Percentiles rank a stretch among this genome's conserved stretches.
Evolutionary conservation across 2,888 invertebrate genomes (phyloP).

Genomic region (Platycnemis pennipes): DNA sequence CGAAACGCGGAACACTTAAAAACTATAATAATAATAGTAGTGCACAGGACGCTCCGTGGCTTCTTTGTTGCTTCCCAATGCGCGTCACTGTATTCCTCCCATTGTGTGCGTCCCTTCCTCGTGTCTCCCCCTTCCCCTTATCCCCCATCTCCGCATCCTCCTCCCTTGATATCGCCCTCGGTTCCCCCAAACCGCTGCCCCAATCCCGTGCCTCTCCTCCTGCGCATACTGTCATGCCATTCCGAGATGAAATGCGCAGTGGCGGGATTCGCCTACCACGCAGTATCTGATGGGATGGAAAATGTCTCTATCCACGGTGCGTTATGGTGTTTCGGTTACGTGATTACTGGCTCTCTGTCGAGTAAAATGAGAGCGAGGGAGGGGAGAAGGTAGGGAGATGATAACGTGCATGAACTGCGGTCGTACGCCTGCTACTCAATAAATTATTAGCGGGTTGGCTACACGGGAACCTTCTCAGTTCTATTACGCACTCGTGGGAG

Average conservation of each 20-base stretch:
- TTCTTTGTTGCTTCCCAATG: neutral
- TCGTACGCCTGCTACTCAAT: slow-evolving; percentile 55
- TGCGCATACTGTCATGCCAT: slow-evolving; percentile 48
- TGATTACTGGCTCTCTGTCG: slow-evolving; percentile 38
- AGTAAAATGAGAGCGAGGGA: slow-evolving; percentile 28
- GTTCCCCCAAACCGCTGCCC: neutral
- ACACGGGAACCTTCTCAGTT: slow-evolving; percentile 52
- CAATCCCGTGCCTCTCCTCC: neutral
- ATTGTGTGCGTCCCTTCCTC: neutral
- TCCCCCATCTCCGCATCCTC: neutral
- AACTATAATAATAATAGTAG: neutral
- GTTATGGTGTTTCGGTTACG: slow-evolving; percentile 65
- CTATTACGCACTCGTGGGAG: slow-evolving; percentile 60
- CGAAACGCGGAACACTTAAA: neutral
- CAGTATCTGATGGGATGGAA: slow-evolving; percentile 66
- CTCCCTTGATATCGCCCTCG: neutral
- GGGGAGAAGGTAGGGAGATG: slow-evolving; percentile 17
- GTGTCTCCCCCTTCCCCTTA: neutral
- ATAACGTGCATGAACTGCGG: slow-evolving; percentile 63
- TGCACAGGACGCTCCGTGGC: neutral
- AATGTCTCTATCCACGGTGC: slow-evolving; percentile 67
- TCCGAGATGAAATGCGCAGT: slow-evolving; percentile 61
- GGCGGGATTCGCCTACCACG: slow-evolving; percentile 54
- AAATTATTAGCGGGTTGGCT: slow-evolving; percentile 59
- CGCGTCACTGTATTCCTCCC: neutral